phyloP scores from a whole-genome alignment of 2,888 invertebrate species.

The Buathra laborator region DNA sequence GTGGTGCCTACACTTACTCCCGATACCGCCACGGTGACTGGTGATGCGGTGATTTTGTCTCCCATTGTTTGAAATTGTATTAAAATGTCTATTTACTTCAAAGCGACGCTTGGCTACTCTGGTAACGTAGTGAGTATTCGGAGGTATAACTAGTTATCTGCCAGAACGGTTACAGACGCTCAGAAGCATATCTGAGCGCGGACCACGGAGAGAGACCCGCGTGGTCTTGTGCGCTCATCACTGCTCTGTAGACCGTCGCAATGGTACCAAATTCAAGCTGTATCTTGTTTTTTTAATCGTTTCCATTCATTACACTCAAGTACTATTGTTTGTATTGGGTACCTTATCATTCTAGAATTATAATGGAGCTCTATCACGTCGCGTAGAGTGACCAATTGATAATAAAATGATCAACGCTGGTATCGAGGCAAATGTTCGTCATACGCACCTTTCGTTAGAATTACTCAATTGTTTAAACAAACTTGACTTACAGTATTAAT shows the following conservation, averaged over 20 bases:
- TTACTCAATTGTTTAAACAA: slow-evolving; percentile 44
- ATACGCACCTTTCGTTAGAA: slow-evolving; percentile 53
- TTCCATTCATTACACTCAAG: not conserved
- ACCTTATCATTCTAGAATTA: slow-evolving; percentile 13
- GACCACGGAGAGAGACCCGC: slow-evolving; percentile 65
- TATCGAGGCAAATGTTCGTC: slow-evolving; percentile 9
- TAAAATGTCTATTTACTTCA: too few species aligned
- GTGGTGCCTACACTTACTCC: not conserved
- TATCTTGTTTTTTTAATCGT: not conserved
- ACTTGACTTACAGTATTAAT: not conserved
- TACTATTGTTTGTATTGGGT: not conserved
- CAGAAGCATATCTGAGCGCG: slow-evolving; percentile 45
- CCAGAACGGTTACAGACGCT: not conserved
- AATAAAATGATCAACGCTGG: not conserved
- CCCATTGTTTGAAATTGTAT: not conserved
- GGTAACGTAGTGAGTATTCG: not conserved
- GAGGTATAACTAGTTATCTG: not conserved
- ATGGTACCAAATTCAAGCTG: slow-evolving; percentile 35
- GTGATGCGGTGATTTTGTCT: not conserved
- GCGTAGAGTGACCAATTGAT: not conserved
- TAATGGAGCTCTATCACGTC: not conserved
- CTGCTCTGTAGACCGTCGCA: not conserved
- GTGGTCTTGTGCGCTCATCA: slow-evolving; percentile 32
- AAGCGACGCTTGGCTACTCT: not conserved
- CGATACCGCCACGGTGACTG: not conserved